Conservation (phyloP, 2,113 vertebrate species). For the Pristiophorus japonicus region DNA sequence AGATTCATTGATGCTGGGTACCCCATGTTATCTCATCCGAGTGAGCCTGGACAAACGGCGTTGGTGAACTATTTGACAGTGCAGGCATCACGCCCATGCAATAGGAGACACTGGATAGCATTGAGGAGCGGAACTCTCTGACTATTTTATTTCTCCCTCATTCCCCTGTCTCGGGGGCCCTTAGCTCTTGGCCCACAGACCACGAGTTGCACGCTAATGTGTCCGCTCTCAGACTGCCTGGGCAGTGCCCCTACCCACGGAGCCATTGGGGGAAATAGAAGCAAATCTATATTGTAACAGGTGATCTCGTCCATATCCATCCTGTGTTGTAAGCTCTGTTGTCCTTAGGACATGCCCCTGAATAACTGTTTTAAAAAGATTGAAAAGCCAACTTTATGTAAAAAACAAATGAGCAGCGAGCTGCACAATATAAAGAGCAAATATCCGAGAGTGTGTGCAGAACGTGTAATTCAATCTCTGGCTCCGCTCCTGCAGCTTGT, state of each 20-base stretch:
- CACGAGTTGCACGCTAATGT: neutral
- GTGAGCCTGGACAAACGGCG: neutral
- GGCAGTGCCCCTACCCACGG: neutral
- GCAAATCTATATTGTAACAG: neutral
- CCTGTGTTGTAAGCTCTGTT: neutral
- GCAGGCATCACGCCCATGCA: neutral
- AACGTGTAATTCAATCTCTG: constrained; percentile 20
- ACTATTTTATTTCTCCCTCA: neutral
- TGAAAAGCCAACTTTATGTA: constrained; percentile 1
- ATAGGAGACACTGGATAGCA: neutral
- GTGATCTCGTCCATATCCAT: neutral
- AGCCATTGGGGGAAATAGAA: neutral
- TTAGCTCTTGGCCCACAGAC: neutral
- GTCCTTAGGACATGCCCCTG: neutral
- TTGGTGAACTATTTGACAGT: neutral
- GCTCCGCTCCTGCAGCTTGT: neutral
- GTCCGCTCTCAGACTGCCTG: neutral
- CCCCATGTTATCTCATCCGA: neutral
- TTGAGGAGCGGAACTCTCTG: neutral
- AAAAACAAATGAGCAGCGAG: neutral
- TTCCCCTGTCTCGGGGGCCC: neutral
- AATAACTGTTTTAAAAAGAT: neutral
- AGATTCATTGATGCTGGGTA: neutral
- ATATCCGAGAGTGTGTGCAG: neutral
- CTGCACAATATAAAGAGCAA: neutral